Evolutionary conservation across 2,113 vertebrate genomes (phyloP), one percentile per base, ranked within the genome.

Genomic region (Trogon surrucura): DNA sequence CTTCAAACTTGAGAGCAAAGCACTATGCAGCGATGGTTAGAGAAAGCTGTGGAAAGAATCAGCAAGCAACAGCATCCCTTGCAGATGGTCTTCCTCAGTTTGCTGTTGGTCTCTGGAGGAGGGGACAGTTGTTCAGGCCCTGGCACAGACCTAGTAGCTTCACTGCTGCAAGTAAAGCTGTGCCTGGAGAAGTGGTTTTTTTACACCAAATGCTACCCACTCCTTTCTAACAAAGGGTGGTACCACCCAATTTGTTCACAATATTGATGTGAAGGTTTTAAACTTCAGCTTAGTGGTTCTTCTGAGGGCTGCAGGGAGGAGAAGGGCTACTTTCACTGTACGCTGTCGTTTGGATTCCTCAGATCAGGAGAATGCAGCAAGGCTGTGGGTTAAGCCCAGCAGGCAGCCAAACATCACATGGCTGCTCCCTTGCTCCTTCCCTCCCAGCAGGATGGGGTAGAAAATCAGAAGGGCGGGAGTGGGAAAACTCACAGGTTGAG

Each of bases 381-480:
- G 4, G 20, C 53, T 27, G 38, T 14, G 45, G n/a, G 11, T 14
- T 34, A 78, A 30, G 6, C 23, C 27, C 6, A 0, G 19, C 0
- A 20, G 23, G 58, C 51, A 71, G 58, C 19, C 65, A 29, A 21
- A 44, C 11, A 19, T 6, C 11, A 13, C 19, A 47, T 41, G 41
- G 62, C 38, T 19, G 38, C 20, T 41, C 0, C 1, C 18, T 69
- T 23, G 15, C 14, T 7, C 25, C 82, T 62, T 69, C 26, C 48
- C 17, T 48, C 48, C 14, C n/a, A 27, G 17, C 1, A 0, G 61
- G 48, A 50, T 4, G 7, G 5, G 8, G 47, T 29, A 29, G n/a
- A 20, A 23, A 61, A 58, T 6, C 1, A 1, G 13, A 70, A 67
- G 32, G 61, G 29, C 0, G 0, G 22, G 44, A 44, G 32, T 2